These are phyloP conservation scores for Meloidogyne exigua DNA, from an alignment of 1,140 invertebrate species.

Conservation along the genomic window DNA sequence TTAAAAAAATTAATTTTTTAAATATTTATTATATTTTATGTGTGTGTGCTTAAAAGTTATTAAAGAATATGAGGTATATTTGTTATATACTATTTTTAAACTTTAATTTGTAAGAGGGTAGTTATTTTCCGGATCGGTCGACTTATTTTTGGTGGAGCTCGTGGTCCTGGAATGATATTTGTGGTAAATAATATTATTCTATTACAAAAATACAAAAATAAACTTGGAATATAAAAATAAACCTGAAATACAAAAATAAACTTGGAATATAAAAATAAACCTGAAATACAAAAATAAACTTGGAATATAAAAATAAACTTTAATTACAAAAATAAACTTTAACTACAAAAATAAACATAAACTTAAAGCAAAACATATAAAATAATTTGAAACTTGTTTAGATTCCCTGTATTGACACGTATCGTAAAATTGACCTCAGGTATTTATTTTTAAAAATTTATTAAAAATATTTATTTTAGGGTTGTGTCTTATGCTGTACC, in stretches of 20 bases:
- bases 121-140: constrained; percentile 63
- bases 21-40: constrained; percentile 67
- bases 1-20: constrained; percentile 73
- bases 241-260: not conserved
- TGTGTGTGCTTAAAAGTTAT: constrained; percentile 36
- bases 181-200: constrained; percentile 65
- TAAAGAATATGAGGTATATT: constrained; percentile 28
- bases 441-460: constrained; percentile 9
- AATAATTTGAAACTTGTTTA: not conserved
- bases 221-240: not conserved
- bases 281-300: not conserved
- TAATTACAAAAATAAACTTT: not conserved
- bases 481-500: constrained; percentile 64
- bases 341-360: not conserved
- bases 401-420: constrained; percentile 84
- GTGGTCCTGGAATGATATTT: constrained; percentile 72
- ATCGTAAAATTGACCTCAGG: constrained; percentile 73
- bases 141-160: constrained; percentile 60
- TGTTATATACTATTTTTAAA: constrained; percentile 62
- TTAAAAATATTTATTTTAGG: constrained; percentile 38
- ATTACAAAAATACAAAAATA: not conserved
- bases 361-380: not conserved
- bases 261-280: not conserved
- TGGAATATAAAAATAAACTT: not conserved
- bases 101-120: constrained; percentile 53